Conservation (phyloP, 2,888 invertebrate species). For the Sipunculus nudus region DNA sequence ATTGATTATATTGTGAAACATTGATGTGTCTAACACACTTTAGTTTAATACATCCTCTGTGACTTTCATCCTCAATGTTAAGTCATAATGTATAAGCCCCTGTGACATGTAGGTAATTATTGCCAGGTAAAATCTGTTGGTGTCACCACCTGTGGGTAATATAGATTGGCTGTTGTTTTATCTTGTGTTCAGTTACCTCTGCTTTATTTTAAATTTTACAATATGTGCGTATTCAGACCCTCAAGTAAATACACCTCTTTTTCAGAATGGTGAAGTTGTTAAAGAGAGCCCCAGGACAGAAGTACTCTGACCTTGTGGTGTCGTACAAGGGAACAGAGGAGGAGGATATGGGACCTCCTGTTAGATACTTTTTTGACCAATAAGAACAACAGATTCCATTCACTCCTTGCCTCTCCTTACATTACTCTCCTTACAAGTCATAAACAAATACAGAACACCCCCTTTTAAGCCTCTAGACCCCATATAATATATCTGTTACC, state of each 20-base stretch:
- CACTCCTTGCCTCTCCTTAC: too few relatives aligned
- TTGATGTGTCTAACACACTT: too few relatives aligned
- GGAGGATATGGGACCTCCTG: slow-evolving; percentile 37
- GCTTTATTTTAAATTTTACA: background rate
- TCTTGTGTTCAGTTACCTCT: background rate
- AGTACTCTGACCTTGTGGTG: slow-evolving; percentile 62
- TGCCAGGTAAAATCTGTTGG: too few relatives aligned
- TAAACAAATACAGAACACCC: too few relatives aligned
- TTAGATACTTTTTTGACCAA: slow-evolving; percentile 32
- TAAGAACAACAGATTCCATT: too few relatives aligned
- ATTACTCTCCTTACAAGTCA: too few relatives aligned
- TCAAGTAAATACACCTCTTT: slow-evolving; percentile 16
- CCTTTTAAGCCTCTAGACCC: too few relatives aligned
- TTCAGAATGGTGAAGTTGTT: slow-evolving; percentile 58
- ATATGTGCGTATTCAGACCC: background rate
- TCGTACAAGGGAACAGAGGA: slow-evolving; percentile 49
- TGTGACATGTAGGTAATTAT: background rate
- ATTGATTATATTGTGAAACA: too few relatives aligned
- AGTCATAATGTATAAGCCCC: background rate
- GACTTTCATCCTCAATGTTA: too few relatives aligned
- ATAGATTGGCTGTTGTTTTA: slow-evolving; percentile 3
- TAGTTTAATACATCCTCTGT: too few relatives aligned
- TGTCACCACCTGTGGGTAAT: too few relatives aligned
- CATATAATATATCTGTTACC: too few relatives aligned
- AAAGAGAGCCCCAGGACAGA: slow-evolving; percentile 46